Percentiles rank a stretch among this genome's conserved stretches.
These are phyloP conservation scores for Pelmatolapia mariae DNA, from an alignment of 2,113 vertebrate genomes.

Conservation along the genomic window DNA sequence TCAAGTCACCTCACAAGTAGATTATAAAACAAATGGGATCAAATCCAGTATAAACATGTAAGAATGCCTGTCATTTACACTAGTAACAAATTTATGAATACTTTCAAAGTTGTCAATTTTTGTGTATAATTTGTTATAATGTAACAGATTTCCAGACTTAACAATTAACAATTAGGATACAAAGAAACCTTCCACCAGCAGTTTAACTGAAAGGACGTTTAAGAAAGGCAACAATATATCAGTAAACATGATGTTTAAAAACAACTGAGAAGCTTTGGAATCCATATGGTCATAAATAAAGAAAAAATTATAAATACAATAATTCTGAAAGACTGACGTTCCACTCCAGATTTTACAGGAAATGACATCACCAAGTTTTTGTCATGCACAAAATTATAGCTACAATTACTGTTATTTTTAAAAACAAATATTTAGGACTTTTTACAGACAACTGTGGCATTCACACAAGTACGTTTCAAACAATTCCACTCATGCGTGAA, in stretches of 20 bases:
- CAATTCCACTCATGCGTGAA: neutral
- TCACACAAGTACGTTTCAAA: neutral
- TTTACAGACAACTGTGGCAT: neutral
- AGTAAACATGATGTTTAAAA: neutral
- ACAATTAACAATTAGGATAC: neutral
- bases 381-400: neutral
- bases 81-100: accelerated
- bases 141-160: accelerated
- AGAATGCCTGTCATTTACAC: neutral
- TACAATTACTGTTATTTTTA: neutral
- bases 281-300: neutral
- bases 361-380: neutral
- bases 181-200: neutral
- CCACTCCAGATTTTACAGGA: neutral
- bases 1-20: neutral
- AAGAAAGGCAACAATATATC: neutral
- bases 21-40: neutral
- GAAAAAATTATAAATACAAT: neutral
- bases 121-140: neutral
- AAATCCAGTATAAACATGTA: neutral
- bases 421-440: neutral
- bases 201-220: neutral
- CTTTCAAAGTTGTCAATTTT: neutral
- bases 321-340: neutral
- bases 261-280: neutral